Base-by-base conservation (phyloP, 2,113 vertebrate species). In the Heliornis fulica region DNA sequence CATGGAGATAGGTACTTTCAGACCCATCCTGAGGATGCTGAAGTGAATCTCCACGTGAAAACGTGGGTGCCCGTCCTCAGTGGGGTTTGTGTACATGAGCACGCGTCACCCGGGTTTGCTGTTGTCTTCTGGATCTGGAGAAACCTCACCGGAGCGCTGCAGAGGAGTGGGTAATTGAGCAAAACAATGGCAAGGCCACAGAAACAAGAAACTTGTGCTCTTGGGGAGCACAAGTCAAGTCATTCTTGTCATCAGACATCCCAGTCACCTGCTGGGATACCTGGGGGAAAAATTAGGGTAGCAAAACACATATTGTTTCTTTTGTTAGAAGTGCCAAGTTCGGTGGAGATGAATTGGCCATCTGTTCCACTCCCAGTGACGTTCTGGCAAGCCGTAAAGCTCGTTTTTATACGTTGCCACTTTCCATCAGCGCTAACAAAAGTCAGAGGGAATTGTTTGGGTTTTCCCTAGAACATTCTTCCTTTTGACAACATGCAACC, bases 171-270 rank as follows among this genome's bases (percentile, higher is more conserved):
- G 78, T 78, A 84, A 79, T 41, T 26, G 71, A 94, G 83, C 91
- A 83, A 68, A 96, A 94, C 94, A 95, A 96, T 94, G 94, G 94
- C 80, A 85, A 86, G 94, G 93, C 86, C 86, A 85, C 86, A 93
- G 95, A 88, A 94, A 87, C 87, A 86, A 85, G 96, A 54, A 87
- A 12, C 70, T 56, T 1, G 5, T 82, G 87, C 93, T 90, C 93
- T 78, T 32, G 32, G 96, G 95, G 88, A 94, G 93, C 87, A 95
- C 68, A 66, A 96, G 97, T 84, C 68, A 89, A 95, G 14, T 94
- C 94, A 96, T 96, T 98, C 97, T 96, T 97, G 98, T 98, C 98
- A 98, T 98, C 97, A 97, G 96, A 97, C 95, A 96, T 98, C 97
- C 97, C 96, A 97, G 97, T 97, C 98, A 98, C 98, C 97, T 98